Evolutionary conservation across 2,888 invertebrate genomes (phyloP).

Genomic region (Aporophyla nigra): DNA sequence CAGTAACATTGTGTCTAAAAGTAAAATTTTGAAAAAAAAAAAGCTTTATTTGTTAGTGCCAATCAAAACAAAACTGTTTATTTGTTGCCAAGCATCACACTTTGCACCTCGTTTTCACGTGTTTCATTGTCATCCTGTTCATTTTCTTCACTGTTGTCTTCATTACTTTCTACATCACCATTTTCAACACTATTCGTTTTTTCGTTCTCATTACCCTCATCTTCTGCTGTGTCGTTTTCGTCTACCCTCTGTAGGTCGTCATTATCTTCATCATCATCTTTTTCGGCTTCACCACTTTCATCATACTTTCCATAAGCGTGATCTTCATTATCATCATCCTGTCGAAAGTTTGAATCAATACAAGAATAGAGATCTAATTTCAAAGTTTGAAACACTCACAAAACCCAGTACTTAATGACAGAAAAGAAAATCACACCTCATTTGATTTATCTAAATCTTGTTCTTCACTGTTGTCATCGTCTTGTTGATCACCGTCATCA

Average conservation of each 20-base stretch:
- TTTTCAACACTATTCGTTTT: constrained; percentile 67
- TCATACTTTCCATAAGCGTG: constrained; percentile 67
- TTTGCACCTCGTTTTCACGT: constrained; percentile 78
- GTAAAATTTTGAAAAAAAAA: constrained; percentile 63
- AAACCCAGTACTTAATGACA: constrained; percentile 20
- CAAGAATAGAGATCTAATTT: constrained; percentile 35
- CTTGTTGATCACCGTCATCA: constrained; percentile 66
- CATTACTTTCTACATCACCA: constrained; percentile 39
- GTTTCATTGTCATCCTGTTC: constrained; percentile 71
- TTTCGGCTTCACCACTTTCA: constrained; percentile 64
- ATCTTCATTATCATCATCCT: constrained; percentile 68
- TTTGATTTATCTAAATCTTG: constrained; percentile 70
- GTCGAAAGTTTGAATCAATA: constrained; percentile 59
- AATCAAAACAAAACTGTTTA: constrained; percentile 71
- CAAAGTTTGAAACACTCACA: constrained; percentile 16
- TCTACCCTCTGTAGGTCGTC: constrained; percentile 70
- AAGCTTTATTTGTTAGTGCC: constrained; percentile 82
- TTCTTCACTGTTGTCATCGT: constrained; percentile 73
- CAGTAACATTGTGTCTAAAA: constrained; percentile 26
- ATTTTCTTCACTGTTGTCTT: constrained; percentile 59
- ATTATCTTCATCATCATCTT: constrained; percentile 62
- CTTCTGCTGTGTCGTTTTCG: constrained; percentile 72
- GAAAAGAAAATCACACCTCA: constrained; percentile 67
- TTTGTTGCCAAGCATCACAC: constrained; percentile 72
- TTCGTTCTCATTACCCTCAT: constrained; percentile 66